Conservation (phyloP, 2,113 vertebrate species). For the Aramus guarauna region DNA sequence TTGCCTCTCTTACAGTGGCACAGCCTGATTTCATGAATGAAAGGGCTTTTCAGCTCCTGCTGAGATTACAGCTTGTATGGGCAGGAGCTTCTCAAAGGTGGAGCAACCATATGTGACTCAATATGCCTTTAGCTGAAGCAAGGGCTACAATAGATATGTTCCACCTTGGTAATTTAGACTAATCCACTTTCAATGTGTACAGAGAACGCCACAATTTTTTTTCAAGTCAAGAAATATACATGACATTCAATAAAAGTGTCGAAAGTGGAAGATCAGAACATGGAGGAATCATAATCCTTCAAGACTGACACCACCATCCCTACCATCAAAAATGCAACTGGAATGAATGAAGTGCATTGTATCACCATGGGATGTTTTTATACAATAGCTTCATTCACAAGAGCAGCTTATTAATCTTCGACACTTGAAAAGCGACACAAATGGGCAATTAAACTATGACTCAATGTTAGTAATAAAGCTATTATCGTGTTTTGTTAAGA, state of each 20-base stretch:
- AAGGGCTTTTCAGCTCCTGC: neutral
- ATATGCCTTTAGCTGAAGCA: neutral
- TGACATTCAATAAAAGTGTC: neutral
- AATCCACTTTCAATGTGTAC: neutral
- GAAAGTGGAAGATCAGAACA: neutral
- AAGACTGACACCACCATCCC: neutral
- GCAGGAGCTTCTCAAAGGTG: conserved; percentile 6
- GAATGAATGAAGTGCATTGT: neutral
- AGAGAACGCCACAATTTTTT: neutral
- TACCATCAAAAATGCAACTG: neutral
- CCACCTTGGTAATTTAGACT: neutral
- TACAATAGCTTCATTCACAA: neutral
- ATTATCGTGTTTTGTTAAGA: neutral
- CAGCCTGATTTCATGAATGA: conserved; percentile 4
- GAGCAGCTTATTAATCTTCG: neutral
- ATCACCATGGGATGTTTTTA: neutral
- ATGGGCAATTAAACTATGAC: neutral
- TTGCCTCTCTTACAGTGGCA: neutral
- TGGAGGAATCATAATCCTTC: neutral
- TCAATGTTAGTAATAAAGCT: neutral
- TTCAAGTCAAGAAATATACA: neutral
- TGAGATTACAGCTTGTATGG: conserved; percentile 10
- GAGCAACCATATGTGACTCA: neutral
- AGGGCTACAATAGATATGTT: neutral
- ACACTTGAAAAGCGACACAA: neutral